A percentile compares a stretch with the other conserved stretches of the same genome.
Evolutionary conservation across 2,888 invertebrate genomes (phyloP).

Genomic region (Rhopalosiphum nymphaeae): DNA sequence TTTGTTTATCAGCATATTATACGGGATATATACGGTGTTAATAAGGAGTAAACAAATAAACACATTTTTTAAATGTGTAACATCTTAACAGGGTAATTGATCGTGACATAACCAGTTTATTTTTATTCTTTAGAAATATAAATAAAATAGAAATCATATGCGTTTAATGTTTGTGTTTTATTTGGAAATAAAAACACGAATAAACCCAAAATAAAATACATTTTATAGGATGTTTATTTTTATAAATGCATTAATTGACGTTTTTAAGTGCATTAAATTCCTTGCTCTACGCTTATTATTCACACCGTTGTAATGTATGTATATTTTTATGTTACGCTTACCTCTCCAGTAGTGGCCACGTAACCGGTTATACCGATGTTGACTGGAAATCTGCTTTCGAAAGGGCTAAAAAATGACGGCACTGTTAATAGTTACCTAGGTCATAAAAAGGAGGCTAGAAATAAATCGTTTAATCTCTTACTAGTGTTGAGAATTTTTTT

Average conservation of each 20-base stretch:
- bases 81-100: not conserved
- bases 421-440: constrained; percentile 60
- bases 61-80: not conserved
- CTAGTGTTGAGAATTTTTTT: constrained; percentile 13
- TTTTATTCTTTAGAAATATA: constrained; percentile 28
- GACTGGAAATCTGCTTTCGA: constrained; percentile 93
- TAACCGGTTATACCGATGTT: constrained; percentile 95
- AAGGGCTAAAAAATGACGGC: constrained; percentile 76
- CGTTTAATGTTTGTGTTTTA: not conserved
- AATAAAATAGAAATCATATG: constrained; percentile 9
- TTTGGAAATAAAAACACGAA: not conserved
- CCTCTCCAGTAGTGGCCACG: constrained; percentile 95
- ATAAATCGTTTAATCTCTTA: constrained; percentile 46
- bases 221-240: not conserved
- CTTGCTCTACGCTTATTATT: not conserved
- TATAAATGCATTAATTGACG: constrained; percentile 18
- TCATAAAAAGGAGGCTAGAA: constrained; percentile 38
- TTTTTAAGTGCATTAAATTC: not conserved
- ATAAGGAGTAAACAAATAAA: not conserved
- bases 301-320: not conserved
- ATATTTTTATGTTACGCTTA: constrained; percentile 71
- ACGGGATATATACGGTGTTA: not conserved
- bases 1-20: not conserved
- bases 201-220: not conserved
- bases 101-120: not conserved